Conservation (phyloP, 2,888 invertebrate species). For the Agonopterix heracliana region DNA sequence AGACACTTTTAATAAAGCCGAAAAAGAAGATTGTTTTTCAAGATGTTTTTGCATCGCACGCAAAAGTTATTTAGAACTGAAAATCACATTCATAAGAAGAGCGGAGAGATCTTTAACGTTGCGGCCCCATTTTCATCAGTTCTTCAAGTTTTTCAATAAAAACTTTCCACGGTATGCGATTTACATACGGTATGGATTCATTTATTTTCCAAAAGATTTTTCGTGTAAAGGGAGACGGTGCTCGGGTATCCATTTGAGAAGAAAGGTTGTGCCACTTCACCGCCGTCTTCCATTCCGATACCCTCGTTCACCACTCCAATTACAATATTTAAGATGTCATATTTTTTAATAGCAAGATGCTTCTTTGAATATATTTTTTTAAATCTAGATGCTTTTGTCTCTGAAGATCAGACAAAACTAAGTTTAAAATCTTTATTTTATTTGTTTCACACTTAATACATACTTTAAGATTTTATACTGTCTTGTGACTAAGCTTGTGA, state of each 20-base stretch:
- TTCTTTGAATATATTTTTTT: constrained; percentile 24
- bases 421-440: too few species aligned
- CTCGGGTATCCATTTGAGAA: constrained; percentile 60
- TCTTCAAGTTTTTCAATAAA: constrained; percentile 75
- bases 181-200: constrained; percentile 73
- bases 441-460: too few species aligned
- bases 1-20: too few species aligned
- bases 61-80: constrained; percentile 40
- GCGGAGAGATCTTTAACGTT: constrained; percentile 59
- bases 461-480: too few species aligned
- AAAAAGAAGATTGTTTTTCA: too few species aligned
- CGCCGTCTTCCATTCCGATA: constrained; percentile 24
- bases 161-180: constrained; percentile 68
- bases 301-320: constrained; percentile 45
- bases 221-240: constrained; percentile 60
- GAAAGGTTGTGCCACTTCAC: constrained; percentile 53
- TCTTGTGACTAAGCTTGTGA: too few species aligned
- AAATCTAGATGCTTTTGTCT: too few species aligned
- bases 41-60: too few species aligned
- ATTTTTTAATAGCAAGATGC: constrained; percentile 27
- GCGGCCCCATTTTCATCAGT: constrained; percentile 70
- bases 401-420: too few species aligned
- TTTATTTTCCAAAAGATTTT: constrained; percentile 70
- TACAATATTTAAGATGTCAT: constrained; percentile 52
- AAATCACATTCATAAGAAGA: constrained; percentile 55